A percentile compares a stretch with the other conserved stretches of the same genome.
phyloP scores from a whole-genome alignment of 2,888 invertebrate species.

The Sialis lutaria region DNA sequence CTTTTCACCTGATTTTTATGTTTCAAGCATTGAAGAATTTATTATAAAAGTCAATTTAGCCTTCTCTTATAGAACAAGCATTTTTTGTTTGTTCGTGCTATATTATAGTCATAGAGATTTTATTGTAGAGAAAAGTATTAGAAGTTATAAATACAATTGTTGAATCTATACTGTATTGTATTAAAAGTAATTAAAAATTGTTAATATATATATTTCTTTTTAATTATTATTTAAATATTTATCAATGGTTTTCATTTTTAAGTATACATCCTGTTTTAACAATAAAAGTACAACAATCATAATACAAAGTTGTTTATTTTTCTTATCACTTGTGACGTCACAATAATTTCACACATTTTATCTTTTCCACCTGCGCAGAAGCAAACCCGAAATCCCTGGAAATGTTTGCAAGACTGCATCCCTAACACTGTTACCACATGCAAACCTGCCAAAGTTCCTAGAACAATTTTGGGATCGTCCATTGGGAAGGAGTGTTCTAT shows the following conservation, averaged over 20 bases:
- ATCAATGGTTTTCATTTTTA: neutral
- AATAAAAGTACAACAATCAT: too few relatives aligned
- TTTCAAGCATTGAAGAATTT: neutral
- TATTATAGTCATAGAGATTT: neutral
- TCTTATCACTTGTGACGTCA: too few relatives aligned
- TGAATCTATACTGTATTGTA: neutral
- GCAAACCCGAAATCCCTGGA: too few relatives aligned
- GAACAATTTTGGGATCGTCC: too few relatives aligned
- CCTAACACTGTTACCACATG: too few relatives aligned
- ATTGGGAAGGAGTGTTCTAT: too few relatives aligned
- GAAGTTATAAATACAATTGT: neutral
- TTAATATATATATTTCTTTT: neutral
- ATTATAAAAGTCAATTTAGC: neutral
- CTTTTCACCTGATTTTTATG: neutral
- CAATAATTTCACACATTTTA: too few relatives aligned
- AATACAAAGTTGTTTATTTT: too few relatives aligned
- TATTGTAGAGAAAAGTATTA: conserved; percentile 1
- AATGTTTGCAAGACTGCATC: too few relatives aligned
- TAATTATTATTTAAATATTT: neutral
- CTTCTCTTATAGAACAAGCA: conserved; percentile 2
- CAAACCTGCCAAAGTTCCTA: too few relatives aligned
- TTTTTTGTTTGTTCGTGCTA: conserved; percentile 1
- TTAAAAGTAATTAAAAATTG: neutral
- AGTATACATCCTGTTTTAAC: too few relatives aligned
- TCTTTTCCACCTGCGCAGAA: too few relatives aligned